Evolutionary conservation across 2,888 invertebrate genomes (phyloP), one percentile per base, ranked within the genome.

Genomic region (Iselma pallidipennis): DNA sequence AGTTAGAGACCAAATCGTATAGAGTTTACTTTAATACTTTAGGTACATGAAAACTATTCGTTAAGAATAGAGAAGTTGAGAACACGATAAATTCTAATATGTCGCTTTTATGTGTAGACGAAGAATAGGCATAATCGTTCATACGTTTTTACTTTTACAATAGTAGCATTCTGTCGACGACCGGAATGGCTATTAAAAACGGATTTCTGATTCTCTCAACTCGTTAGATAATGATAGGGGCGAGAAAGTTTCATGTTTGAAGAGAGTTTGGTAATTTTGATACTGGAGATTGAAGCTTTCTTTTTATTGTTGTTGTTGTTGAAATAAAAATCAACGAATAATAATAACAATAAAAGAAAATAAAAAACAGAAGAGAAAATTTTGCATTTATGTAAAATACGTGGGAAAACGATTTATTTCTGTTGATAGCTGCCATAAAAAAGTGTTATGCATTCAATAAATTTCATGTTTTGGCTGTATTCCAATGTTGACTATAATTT

Each of bases 391-490:
- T 28, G 10, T 19, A 12, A 55, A 59, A 62, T 61, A 49, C 51
- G 58, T 51, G 62, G 16, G 49, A 55, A 45, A 62, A 58, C 62
- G 62, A 62, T 62, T 62, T 62, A 62, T 62, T 57, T 56, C 52
- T 23, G 53, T 57, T 57, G 63, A 63, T 60, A 63, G 59, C 56
- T 60, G 49, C 50, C 31, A 60, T 63, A 60, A 60, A 63, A 61
- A 63, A 59, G 57, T 60, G 57, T 57, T 63, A 63, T 63, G 63
- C 60, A 57, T 59, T 49, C 59, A 57, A 63, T 63, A 63, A 63
- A 63, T 63, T 63, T 57, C 50, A 56, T 51, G 57, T 25, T 57
- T 60, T 63, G 63, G 63, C 63, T 53, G 48, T 45, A 54, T 48
- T 60, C 63, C 63, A 63, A 52, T 54, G 33, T 59, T 60, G 63